A percentile compares a stretch with the other conserved stretches of the same genome.
Evolutionary conservation across 2,888 invertebrate genomes (phyloP).

Genomic region (Fragum sueziense): DNA sequence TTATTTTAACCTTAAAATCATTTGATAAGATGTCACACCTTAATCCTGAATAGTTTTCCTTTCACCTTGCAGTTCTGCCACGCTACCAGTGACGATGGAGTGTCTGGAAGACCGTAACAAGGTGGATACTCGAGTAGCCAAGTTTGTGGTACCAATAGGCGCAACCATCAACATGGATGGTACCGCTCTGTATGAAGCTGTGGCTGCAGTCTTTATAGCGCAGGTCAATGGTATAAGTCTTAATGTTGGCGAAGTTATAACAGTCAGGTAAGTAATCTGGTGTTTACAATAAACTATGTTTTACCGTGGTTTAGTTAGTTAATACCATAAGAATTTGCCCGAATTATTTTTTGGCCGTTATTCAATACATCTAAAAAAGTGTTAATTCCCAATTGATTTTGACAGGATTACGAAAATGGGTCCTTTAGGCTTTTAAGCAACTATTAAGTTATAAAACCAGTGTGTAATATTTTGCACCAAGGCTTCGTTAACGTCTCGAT

Average conservation of each 20-base stretch:
- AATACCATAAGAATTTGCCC: no score
- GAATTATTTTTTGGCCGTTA: no score
- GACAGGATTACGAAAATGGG: no score
- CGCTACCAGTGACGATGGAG: slow-evolving; percentile 93
- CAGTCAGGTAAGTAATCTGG: slow-evolving; percentile 87
- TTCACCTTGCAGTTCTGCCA: slow-evolving; percentile 90
- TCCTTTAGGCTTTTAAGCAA: no score
- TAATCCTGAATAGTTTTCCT: no score
- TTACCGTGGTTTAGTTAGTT: no score
- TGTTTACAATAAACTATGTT: neutral
- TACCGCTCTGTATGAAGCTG: slow-evolving; percentile 89
- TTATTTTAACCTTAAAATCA: no score
- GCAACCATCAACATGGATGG: slow-evolving; percentile 86
- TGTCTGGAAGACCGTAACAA: slow-evolving; percentile 92
- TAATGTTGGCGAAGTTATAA: slow-evolving; percentile 92
- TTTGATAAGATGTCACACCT: no score
- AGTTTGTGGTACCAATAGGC: slow-evolving; percentile 94
- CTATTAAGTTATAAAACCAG: no score
- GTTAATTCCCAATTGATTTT: neutral
- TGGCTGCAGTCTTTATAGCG: slow-evolving; percentile 93
- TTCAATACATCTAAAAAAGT: no score
- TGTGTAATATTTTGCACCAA: no score
- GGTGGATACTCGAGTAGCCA: slow-evolving; percentile 91
- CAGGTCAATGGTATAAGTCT: slow-evolving; percentile 92
- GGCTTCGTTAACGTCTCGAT: no score